Evolutionary conservation across 1,140 invertebrate genomes (phyloP).

Genomic region (Diorhabda carinulata): DNA sequence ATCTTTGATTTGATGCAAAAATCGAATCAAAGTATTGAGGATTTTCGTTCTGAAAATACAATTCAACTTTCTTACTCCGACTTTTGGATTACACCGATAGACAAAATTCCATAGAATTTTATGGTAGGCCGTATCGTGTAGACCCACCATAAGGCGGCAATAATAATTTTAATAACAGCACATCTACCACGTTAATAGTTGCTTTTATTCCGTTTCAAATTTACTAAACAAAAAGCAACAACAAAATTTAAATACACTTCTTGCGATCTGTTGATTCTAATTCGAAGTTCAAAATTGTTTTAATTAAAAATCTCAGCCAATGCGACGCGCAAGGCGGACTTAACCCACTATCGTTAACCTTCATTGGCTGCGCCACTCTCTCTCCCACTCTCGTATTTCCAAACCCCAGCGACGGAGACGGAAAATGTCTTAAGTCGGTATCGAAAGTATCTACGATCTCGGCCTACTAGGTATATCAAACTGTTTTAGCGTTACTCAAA

Average conservation of each 20-base stretch:
- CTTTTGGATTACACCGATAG: no score
- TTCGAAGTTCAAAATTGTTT: conserved; percentile 1
- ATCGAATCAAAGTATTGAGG: no score
- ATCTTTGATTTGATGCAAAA: no score
- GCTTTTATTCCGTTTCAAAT: no score
- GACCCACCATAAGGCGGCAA: no score
- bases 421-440: conserved; percentile 13
- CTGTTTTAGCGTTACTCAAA: conserved; percentile 28
- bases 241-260: not conserved
- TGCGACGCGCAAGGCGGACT: conserved; percentile 26
- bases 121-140: no score
- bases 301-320: conserved; percentile 25
- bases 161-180: no score
- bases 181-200: no score
- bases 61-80: no score
- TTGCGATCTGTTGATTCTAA: not conserved
- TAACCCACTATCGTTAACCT: not conserved
- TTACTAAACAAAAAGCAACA: not conserved
- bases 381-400: conserved; percentile 1
- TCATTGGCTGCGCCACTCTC: conserved; percentile 21
- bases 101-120: no score
- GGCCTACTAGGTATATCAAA: conserved; percentile 10
- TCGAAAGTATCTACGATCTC: conserved; percentile 5
- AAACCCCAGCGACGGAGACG: conserved; percentile 6
- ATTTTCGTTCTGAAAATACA: no score